Evolutionary conservation across 2,113 vertebrate genomes (phyloP).

Genomic region (Vulpes ferrilata): DNA sequence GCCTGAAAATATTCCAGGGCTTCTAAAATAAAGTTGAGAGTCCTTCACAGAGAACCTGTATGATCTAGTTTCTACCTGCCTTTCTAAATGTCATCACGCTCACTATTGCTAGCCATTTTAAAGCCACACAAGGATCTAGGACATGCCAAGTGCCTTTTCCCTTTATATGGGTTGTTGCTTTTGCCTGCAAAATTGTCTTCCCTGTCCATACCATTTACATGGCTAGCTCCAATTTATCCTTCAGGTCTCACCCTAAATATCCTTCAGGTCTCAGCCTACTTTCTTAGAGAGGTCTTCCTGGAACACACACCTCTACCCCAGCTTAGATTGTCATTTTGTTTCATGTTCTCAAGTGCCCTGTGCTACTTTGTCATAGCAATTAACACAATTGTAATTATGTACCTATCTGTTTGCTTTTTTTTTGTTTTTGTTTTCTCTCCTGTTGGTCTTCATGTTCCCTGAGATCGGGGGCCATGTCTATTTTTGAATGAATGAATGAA

Average conservation of each 20-base stretch:
- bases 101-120: background rate
- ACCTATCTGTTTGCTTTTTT: background rate
- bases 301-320: background rate
- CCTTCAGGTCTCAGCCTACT: background rate
- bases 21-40: constrained; percentile 36
- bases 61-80: background rate
- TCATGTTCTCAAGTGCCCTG: background rate
- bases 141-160: background rate
- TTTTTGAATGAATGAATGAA: constrained; percentile 5
- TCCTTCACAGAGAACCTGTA: background rate
- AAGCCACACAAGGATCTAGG: background rate
- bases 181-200: constrained; percentile 10
- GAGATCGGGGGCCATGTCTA: background rate
- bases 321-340: background rate
- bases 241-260: background rate
- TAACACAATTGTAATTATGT: background rate
- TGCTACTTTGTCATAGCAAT: background rate
- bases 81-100: background rate
- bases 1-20: background rate
- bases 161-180: background rate
- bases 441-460: background rate
- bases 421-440: background rate
- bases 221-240: constrained; percentile 15
- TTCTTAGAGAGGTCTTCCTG: background rate
- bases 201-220: background rate